Evolutionary conservation across 2,888 invertebrate species (phyloP).

Genomic region (Dicyrtoma fusca): DNA sequence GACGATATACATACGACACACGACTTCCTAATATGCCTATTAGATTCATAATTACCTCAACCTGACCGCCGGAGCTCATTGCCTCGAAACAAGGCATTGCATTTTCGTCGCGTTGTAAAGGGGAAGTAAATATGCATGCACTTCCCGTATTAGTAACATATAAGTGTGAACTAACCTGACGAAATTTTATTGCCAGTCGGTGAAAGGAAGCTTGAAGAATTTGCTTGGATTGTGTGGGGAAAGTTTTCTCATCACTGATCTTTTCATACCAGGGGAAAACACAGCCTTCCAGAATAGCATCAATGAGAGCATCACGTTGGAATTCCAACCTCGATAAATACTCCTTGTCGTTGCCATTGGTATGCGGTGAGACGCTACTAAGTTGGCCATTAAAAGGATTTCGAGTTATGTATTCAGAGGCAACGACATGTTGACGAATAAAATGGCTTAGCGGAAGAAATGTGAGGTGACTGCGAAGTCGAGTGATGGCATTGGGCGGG

Average conservation of each 20-base stretch:
- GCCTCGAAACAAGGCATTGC: too few relatives aligned
- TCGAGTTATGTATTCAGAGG: conserved; percentile 25
- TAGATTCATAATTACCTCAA: too few relatives aligned
- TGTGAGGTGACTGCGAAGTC: conserved; percentile 51
- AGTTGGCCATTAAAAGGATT: neutral
- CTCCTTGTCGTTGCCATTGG: conserved; percentile 36
- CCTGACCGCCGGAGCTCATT: too few relatives aligned
- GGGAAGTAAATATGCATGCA: too few relatives aligned
- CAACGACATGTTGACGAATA: conserved; percentile 36
- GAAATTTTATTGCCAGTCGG: conserved; percentile 59
- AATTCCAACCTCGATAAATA: conserved; percentile 45
- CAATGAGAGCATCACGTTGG: conserved; percentile 58
- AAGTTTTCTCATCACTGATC: conserved; percentile 62
- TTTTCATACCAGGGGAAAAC: conserved; percentile 63
- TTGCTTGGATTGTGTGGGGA: conserved; percentile 61
- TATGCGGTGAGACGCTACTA: conserved; percentile 11
- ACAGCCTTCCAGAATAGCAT: conserved; percentile 62
- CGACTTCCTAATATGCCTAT: too few relatives aligned
- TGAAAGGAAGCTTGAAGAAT: conserved; percentile 61
- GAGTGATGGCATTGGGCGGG: conserved; percentile 35
- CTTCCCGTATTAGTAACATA: neutral
- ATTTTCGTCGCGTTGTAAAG: too few relatives aligned
- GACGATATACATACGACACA: too few relatives aligned
- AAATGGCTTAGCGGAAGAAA: conserved; percentile 55
- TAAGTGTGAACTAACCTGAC: conserved; percentile 43